Evolutionary conservation across 1,140 invertebrate genomes (phyloP).

Genomic region (Eulimnadia texana): DNA sequence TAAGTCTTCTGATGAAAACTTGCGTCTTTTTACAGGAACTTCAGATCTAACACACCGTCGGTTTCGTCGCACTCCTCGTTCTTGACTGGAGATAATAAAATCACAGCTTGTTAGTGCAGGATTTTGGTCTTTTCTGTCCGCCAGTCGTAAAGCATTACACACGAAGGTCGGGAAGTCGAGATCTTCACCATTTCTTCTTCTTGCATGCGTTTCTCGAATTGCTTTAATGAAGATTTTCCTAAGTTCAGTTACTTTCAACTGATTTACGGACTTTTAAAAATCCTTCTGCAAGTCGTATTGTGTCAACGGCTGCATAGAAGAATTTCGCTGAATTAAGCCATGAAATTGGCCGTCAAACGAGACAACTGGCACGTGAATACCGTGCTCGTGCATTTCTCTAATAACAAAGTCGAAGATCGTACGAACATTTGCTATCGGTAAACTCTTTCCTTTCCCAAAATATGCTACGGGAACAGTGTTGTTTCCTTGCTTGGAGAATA

Average conservation of each 20-base stretch:
- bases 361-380: background rate
- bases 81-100: too few relatives aligned
- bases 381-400: background rate
- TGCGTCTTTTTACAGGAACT: background rate
- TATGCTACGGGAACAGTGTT: background rate
- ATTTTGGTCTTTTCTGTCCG: too few relatives aligned
- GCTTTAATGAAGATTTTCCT: too few relatives aligned
- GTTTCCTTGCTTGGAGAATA: background rate
- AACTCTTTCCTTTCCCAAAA: background rate
- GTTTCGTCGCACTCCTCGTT: too few relatives aligned
- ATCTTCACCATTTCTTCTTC: too few relatives aligned
- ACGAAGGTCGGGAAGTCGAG: too few relatives aligned
- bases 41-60: too few relatives aligned
- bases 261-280: too few relatives aligned
- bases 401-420: background rate
- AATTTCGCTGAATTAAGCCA: background rate
- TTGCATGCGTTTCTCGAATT: too few relatives aligned
- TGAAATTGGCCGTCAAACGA: background rate
- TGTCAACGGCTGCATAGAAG: background rate
- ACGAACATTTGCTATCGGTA: background rate
- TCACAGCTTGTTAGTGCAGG: too few relatives aligned
- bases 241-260: too few relatives aligned
- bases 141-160: too few relatives aligned
- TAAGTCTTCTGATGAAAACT: background rate
- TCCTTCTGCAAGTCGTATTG: background rate